phyloP scores from a whole-genome alignment of 2,797 vertebrate genomes.

The Hydrophis major region DNA sequence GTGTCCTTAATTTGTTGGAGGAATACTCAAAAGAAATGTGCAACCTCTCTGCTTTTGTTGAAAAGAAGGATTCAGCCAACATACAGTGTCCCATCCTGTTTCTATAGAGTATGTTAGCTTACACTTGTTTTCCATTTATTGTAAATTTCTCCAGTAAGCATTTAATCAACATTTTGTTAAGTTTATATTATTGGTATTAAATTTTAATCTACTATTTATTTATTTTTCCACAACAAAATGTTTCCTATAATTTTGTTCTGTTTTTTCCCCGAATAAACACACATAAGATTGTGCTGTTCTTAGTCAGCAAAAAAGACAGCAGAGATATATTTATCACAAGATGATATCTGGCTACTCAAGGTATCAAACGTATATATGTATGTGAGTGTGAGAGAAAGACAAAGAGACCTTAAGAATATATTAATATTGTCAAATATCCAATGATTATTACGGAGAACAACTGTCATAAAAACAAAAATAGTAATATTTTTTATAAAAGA shows the following conservation, averaged over 20 bases:
- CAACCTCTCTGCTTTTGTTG: neutral
- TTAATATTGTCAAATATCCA: neutral
- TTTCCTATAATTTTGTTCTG: slow-evolving; percentile 49
- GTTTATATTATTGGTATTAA: slow-evolving; percentile 27
- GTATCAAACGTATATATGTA: neutral
- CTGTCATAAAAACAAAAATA: neutral
- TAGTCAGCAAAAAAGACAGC: neutral
- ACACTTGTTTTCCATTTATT: slow-evolving; percentile 24
- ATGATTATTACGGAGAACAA: neutral
- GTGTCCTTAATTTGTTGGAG: neutral
- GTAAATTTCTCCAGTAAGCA: slow-evolving; percentile 25
- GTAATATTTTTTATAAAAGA: neutral
- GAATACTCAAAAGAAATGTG: neutral
- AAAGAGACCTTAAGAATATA: neutral
- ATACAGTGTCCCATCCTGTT: neutral
- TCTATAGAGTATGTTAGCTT: neutral
- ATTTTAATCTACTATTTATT: neutral
- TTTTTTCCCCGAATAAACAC: neutral
- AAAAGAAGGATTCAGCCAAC: neutral
- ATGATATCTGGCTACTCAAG: neutral
- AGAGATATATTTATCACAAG: slow-evolving; percentile 54
- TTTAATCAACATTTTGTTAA: slow-evolving; percentile 65
- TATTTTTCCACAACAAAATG: neutral
- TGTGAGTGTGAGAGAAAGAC: neutral
- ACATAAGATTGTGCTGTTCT: neutral